These are phyloP conservation scores for Phataginus tetradactyla DNA, from an alignment of 2,797 vertebrate species.

Conservation along the genomic window DNA sequence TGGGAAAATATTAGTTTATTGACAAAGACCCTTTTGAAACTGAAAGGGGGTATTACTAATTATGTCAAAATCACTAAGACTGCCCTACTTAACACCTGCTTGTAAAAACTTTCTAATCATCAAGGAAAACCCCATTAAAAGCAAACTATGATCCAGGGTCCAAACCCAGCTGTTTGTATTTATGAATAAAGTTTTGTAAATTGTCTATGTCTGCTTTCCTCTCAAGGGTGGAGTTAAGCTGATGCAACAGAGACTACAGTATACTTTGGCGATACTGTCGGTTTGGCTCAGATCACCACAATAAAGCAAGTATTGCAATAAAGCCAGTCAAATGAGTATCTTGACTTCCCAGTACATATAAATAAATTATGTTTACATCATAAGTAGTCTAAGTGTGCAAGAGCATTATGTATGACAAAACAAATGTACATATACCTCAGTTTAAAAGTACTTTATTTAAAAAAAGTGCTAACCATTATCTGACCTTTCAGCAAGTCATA, in stretches of 20 bases:
- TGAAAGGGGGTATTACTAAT: slow-evolving; percentile 2
- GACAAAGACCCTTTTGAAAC: slow-evolving; percentile 1
- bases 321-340: too few relatives aligned
- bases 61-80: not conserved
- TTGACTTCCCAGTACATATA: too few relatives aligned
- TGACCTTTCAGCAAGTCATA: too few relatives aligned
- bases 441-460: too few relatives aligned
- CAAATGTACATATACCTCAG: too few relatives aligned
- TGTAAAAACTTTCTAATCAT: not conserved
- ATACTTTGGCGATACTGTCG: too few relatives aligned
- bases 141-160: not conserved
- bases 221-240: not conserved
- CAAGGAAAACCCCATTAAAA: slow-evolving; percentile 8
- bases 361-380: too few relatives aligned
- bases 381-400: too few relatives aligned
- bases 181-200: slow-evolving; percentile 10
- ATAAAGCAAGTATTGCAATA: too few relatives aligned
- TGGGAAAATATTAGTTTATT: not conserved
- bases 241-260: not conserved
- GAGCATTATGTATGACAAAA: too few relatives aligned
- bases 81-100: not conserved
- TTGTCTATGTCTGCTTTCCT: not conserved
- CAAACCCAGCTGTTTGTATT: slow-evolving; percentile 10
- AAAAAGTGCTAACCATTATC: too few relatives aligned
- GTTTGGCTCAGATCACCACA: too few relatives aligned